Conservation (phyloP, 2,797 vertebrate species). For the Myotis findleyi region DNA sequence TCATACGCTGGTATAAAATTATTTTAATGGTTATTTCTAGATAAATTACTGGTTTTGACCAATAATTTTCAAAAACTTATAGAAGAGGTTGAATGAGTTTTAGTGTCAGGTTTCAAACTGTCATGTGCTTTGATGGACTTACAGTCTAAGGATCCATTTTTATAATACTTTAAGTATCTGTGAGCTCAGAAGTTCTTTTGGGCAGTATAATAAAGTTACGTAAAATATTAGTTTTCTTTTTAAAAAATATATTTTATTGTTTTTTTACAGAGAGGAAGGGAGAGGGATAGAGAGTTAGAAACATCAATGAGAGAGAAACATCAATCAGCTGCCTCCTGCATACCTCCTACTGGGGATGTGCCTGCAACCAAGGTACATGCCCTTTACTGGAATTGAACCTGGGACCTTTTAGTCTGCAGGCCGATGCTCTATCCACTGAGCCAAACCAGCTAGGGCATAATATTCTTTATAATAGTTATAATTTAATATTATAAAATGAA, state of each 20-base stretch:
- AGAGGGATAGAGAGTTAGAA: too few species aligned
- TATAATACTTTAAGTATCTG: slow-evolving; percentile 33
- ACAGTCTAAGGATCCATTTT: slow-evolving; percentile 1
- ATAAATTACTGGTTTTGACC: slow-evolving; percentile 20
- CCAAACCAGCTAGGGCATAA: too few species aligned
- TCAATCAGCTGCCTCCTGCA: too few species aligned
- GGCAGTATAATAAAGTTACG: neutral
- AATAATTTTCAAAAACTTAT: slow-evolving; percentile 40
- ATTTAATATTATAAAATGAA: neutral
- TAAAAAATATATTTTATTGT: too few species aligned
- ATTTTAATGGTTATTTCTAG: slow-evolving; percentile 7
- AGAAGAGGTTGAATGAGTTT: slow-evolving; percentile 14
- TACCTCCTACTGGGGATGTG: too few species aligned
- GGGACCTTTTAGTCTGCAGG: too few species aligned
- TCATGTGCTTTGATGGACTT: neutral
- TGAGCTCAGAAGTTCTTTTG: neutral
- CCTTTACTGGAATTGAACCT: too few species aligned
- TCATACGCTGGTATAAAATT: neutral
- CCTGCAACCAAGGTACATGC: too few species aligned
- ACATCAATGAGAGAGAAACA: too few species aligned
- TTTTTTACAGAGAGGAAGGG: too few species aligned
- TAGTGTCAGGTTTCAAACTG: neutral
- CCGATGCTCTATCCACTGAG: too few species aligned
- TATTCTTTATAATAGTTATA: neutral
- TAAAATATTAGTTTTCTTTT: slow-evolving; percentile 1